Conservation (phyloP, 2,113 vertebrate species). For the Leucopsar rothschildi region DNA sequence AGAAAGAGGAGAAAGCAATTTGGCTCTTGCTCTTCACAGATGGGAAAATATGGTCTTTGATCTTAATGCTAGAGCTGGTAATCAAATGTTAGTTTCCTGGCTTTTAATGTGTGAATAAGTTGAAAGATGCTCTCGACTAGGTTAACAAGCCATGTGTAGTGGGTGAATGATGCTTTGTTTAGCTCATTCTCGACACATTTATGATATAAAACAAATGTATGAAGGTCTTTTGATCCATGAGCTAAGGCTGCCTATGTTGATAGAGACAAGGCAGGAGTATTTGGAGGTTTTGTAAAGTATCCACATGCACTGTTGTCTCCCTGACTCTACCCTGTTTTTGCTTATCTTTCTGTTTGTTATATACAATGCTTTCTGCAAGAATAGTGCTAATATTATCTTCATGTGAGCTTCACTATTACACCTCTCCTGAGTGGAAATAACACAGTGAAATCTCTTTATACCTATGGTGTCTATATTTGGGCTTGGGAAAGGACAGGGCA, state of each 20-base stretch:
- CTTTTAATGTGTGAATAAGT: constrained; percentile 21
- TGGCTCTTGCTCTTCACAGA: neutral
- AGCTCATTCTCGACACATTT: neutral
- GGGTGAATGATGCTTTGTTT: neutral
- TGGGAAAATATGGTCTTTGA: constrained; percentile 16
- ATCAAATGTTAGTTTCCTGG: neutral
- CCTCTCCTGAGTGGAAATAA: neutral
- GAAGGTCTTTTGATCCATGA: neutral
- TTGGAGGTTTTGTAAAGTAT: neutral
- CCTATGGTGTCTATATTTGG: neutral
- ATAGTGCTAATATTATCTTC: neutral
- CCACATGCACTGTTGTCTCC: neutral
- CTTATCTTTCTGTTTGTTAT: neutral
- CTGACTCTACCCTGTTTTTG: neutral
- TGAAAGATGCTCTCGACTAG: neutral
- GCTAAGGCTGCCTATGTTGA: neutral
- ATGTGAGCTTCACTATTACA: neutral
- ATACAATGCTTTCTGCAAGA: neutral
- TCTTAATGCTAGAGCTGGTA: neutral
- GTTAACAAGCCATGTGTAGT: neutral
- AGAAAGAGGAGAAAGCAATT: neutral
- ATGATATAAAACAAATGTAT: neutral
- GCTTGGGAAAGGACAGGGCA: neutral
- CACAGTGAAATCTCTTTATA: neutral
- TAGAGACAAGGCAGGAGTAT: neutral